Evolutionary conservation across 2,797 vertebrate species (phyloP).

Genomic region (Leptoclinus maculatus): DNA sequence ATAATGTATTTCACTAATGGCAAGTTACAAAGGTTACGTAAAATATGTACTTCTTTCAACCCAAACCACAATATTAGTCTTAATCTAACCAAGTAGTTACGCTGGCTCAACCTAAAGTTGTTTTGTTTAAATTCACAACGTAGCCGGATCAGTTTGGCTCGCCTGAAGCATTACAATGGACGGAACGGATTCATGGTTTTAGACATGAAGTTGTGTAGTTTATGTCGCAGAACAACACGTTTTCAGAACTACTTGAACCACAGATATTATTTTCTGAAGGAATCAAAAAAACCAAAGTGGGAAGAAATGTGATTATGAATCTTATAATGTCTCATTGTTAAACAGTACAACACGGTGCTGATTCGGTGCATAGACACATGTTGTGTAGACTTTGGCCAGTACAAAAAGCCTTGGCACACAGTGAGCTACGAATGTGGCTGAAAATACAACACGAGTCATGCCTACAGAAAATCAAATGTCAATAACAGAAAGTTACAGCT

Average conservation of each 20-base stretch:
- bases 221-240: slow-evolving; percentile 2
- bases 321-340: slow-evolving; percentile 9
- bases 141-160: too few relatives aligned
- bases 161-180: too few relatives aligned
- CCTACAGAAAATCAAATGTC: slow-evolving; percentile 24
- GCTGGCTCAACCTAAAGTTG: not conserved
- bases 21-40: too few relatives aligned
- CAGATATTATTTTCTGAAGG: slow-evolving; percentile 1
- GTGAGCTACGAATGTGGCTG: not conserved
- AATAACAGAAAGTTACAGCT: slow-evolving; percentile 19
- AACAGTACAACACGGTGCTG: not conserved
- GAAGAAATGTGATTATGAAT: not conserved
- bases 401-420: slow-evolving; percentile 4
- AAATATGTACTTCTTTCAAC: too few relatives aligned
- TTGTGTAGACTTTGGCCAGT: not conserved
- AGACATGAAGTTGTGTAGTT: slow-evolving; percentile 5
- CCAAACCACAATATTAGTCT: too few relatives aligned
- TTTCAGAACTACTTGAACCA: not conserved
- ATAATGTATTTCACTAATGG: too few relatives aligned
- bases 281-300: not conserved
- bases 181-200: not conserved
- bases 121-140: not conserved
- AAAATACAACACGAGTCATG: too few relatives aligned
- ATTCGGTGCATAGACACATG: not conserved
- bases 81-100: not conserved